These are phyloP conservation scores for Drosophila kuntzei DNA, from an alignment of 2,888 invertebrate genomes.

Conservation along the genomic window DNA sequence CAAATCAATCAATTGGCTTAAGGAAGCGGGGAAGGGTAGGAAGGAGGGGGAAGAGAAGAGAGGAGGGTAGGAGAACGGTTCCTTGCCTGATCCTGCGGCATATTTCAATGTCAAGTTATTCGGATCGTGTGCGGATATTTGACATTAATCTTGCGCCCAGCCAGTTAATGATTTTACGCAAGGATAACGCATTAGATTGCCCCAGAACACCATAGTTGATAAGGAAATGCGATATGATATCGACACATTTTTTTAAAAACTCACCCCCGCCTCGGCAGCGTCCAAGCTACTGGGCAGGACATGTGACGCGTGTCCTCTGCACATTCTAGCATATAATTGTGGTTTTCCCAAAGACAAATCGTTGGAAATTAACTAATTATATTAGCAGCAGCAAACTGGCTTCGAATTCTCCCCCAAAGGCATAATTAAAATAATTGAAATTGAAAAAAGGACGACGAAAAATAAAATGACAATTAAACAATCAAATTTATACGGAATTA, in stretches of 20 bases:
- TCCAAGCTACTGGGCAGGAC: conserved; percentile 20
- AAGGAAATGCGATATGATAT: conserved; percentile 44
- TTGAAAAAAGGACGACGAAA: conserved; percentile 32
- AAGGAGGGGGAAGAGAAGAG: not conserved
- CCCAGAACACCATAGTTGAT: conserved; percentile 23
- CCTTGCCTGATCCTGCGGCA: conserved; percentile 34
- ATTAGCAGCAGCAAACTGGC: conserved; percentile 37
- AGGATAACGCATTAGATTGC: conserved; percentile 59
- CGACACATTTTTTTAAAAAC: conserved; percentile 24
- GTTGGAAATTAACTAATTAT: conserved; percentile 77
- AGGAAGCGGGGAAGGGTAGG: not conserved
- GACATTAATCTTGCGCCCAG: conserved; percentile 69
- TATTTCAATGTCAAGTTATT: conserved; percentile 70
- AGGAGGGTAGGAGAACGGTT: conserved; percentile 1
- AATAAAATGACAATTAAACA: conserved; percentile 73
- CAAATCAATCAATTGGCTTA: conserved; percentile 63
- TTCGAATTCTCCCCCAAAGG: conserved; percentile 30
- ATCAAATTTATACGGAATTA: conserved; percentile 71
- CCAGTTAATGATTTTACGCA: conserved; percentile 56
- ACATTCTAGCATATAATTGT: conserved; percentile 61
- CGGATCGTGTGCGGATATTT: conserved; percentile 40
- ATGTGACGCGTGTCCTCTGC: conserved; percentile 64
- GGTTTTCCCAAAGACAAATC: conserved; percentile 65
- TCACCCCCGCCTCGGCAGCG: conserved; percentile 18
- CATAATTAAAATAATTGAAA: conserved; percentile 75